Evolutionary conservation across 1,140 invertebrate species (phyloP).

Genomic region (Nymphalis io): DNA sequence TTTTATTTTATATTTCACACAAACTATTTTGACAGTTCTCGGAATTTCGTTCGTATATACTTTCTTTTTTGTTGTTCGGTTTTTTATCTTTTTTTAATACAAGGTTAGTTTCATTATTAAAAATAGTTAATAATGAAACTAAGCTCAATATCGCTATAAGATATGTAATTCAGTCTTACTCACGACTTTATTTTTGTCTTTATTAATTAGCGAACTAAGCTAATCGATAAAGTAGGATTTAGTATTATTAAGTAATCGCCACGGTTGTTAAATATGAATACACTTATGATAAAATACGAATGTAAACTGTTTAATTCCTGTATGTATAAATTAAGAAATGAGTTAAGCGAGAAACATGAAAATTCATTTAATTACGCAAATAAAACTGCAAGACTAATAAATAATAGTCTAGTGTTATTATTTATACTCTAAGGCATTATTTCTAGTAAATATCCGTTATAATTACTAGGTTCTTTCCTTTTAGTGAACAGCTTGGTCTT

Average conservation of each 20-base stretch:
- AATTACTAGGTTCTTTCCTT: conserved; percentile 28
- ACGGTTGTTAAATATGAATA: background rate
- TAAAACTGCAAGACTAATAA: background rate
- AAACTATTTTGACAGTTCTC: conserved; percentile 15
- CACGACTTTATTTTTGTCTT: no score
- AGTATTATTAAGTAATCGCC: no score
- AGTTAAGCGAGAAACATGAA: background rate
- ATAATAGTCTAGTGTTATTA: conserved; percentile 3
- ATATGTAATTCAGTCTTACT: no score
- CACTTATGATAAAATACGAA: background rate
- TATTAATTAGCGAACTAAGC: no score
- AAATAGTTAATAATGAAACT: no score
- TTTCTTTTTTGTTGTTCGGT: no score
- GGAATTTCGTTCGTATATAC: background rate
- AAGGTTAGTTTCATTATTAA: no score
- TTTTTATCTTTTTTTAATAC: background rate
- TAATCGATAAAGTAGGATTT: no score
- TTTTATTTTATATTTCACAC: conserved; percentile 32
- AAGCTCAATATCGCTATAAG: no score
- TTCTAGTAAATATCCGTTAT: conserved; percentile 29
- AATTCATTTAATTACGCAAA: background rate
- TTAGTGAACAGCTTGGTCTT: conserved; percentile 28
- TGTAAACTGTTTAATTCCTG: no score
- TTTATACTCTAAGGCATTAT: conserved; percentile 13
- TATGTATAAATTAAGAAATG: no score